A percentile compares a stretch with the other conserved stretches of the same genome.
These are phyloP conservation scores for Fratercula arctica DNA, from an alignment of 2,797 vertebrate species.

Conservation along the genomic window DNA sequence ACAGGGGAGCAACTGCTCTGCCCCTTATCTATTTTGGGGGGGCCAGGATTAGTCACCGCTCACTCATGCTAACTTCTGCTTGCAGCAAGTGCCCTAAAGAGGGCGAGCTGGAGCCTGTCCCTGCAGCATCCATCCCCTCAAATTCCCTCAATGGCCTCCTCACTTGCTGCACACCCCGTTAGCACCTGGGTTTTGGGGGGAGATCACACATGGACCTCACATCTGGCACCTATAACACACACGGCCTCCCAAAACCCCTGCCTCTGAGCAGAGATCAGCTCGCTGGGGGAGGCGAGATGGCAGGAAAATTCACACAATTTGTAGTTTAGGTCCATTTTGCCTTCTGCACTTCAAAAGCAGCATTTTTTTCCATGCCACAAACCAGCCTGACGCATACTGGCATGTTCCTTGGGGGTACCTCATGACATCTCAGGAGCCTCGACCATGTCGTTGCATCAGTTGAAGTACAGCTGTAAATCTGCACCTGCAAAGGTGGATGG, in stretches of 20 bases:
- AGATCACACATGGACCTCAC: background rate
- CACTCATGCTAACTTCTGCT: background rate
- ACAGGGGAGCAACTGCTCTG: background rate
- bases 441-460: background rate
- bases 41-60: background rate
- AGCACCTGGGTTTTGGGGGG: background rate
- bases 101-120: constrained; percentile 45
- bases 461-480: background rate
- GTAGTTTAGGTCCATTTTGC: background rate
- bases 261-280: background rate
- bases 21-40: background rate
- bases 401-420: background rate
- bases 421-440: fast-evolving
- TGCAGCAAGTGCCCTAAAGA: constrained; percentile 35
- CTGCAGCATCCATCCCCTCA: background rate
- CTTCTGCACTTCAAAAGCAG: background rate
- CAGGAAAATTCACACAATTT: background rate
- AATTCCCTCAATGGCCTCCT: fast-evolving
- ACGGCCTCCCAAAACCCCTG: fast-evolving
- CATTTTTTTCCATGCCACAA: background rate
- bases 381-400: fast-evolving
- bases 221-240: background rate
- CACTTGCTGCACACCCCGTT: background rate
- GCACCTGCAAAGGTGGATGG: background rate
- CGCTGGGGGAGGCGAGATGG: background rate